Percentiles rank a stretch among this genome's conserved stretches.
phyloP scores from a whole-genome alignment of 2,797 vertebrate genomes.

The Cottoperca gobio region DNA sequence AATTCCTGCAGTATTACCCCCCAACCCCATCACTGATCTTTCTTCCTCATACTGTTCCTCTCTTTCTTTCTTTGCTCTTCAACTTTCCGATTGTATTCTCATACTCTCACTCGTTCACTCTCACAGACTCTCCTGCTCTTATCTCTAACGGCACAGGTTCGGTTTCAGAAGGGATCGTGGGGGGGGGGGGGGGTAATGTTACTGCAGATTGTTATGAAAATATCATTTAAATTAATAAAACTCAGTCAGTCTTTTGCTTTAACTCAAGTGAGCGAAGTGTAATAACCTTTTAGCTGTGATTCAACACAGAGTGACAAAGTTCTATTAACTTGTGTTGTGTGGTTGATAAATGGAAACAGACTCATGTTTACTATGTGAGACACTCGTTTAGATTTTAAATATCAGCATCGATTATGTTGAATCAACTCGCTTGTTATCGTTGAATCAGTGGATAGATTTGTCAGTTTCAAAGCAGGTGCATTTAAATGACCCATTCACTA shows the following conservation, averaged over 20 bases:
- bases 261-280: background rate
- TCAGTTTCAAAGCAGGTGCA: background rate
- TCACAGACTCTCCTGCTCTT: background rate
- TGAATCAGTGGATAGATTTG: background rate
- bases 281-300: background rate
- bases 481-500: background rate
- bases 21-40: conserved; percentile 15
- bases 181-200: background rate
- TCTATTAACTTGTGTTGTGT: background rate
- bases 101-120: background rate
- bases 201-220: background rate
- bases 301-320: background rate
- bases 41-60: background rate
- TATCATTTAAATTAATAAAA: no score
- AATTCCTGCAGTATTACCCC: conserved; percentile 21
- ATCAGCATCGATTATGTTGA: background rate
- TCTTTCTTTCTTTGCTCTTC: background rate
- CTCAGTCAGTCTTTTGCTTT: background rate
- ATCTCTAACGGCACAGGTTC: background rate
- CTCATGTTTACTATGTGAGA: background rate
- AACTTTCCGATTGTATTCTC: background rate
- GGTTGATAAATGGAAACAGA: no score
- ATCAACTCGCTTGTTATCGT: background rate
- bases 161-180: background rate
- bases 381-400: background rate